A percentile compares a stretch with the other conserved stretches of the same genome.
Evolutionary conservation across 1,140 invertebrate genomes (phyloP).

Genomic region (Bicyclus anynana): DNA sequence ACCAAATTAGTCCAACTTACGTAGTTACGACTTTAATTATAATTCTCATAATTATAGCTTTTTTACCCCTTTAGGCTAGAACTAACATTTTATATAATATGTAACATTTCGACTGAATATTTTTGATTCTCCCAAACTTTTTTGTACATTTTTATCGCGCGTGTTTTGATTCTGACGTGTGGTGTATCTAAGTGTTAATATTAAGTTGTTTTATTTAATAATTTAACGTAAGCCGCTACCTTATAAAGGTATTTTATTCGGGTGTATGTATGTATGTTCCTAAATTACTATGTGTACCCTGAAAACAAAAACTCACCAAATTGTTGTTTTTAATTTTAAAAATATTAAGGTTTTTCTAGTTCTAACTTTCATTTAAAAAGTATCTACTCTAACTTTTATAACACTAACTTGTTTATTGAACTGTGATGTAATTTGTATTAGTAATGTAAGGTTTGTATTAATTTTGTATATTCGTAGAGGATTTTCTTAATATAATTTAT

Average conservation of each 20-base stretch:
- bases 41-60: conserved; percentile 56
- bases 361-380: conserved; percentile 57
- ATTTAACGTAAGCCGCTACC: conserved; percentile 34
- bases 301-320: conserved; percentile 61
- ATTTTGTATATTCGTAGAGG: conserved; percentile 76
- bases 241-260: conserved; percentile 51
- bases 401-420: conserved; percentile 74
- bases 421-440: conserved; percentile 77
- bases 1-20: conserved; percentile 17
- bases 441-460: conserved; percentile 72
- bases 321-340: conserved; percentile 59
- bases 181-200: conserved; percentile 5
- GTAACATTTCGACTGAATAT: conserved; percentile 56
- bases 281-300: conserved; percentile 59
- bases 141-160: conserved; percentile 53
- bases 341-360: conserved; percentile 47
- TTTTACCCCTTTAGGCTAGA: conserved; percentile 63
- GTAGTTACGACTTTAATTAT: conserved; percentile 37
- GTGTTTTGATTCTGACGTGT: conserved; percentile 10
- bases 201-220: conserved; percentile 37
- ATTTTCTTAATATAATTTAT: conserved; percentile 74
- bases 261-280: conserved; percentile 65
- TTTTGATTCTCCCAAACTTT: conserved; percentile 28
- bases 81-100: conserved; percentile 30
- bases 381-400: conserved; percentile 56